A percentile compares a stretch with the other conserved stretches of the same genome.
Conservation (phyloP, 2,888 invertebrate genomes). For the Pediacus dermestoides region DNA sequence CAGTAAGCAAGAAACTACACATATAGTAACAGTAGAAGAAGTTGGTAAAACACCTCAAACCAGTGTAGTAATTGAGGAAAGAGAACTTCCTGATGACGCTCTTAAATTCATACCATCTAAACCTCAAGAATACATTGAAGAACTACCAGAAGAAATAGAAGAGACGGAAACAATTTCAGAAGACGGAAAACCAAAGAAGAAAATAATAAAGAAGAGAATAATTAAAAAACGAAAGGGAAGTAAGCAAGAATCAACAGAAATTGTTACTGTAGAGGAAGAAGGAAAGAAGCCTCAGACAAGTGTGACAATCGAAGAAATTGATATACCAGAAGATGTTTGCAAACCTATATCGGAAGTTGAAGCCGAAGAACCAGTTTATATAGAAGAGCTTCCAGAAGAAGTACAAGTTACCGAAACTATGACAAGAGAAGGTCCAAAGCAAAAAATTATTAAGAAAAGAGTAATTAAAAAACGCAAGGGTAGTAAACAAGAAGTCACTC, state of each 20-base stretch:
- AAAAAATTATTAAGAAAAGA: conserved; percentile 28
- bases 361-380: conserved; percentile 8
- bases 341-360: too few species aligned
- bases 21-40: conserved; percentile 51
- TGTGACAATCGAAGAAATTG: conserved; percentile 39
- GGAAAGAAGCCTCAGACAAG: conserved; percentile 44
- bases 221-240: conserved; percentile 50
- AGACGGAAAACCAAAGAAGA: conserved; percentile 32
- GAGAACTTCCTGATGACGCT: conserved; percentile 30
- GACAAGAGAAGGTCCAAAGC: too few species aligned
- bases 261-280: conserved; percentile 31
- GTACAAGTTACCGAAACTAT: conserved; percentile 25
- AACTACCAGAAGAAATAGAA: conserved; percentile 19
- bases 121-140: conserved; percentile 33
- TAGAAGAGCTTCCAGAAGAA: conserved; percentile 40
- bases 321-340: conserved; percentile 27
- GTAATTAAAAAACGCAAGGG: conserved; percentile 44
- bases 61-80: conserved; percentile 41
- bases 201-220: conserved; percentile 39
- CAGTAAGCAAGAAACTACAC: conserved; percentile 44
- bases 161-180: conserved; percentile 41
- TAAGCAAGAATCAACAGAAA: conserved; percentile 44
- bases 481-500: conserved; percentile 45
- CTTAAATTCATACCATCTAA: conserved; percentile 24
- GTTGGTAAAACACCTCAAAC: conserved; percentile 49